These are phyloP conservation scores for Xylocopa sonorina DNA, from an alignment of 1,140 invertebrate species.

Conservation along the genomic window DNA sequence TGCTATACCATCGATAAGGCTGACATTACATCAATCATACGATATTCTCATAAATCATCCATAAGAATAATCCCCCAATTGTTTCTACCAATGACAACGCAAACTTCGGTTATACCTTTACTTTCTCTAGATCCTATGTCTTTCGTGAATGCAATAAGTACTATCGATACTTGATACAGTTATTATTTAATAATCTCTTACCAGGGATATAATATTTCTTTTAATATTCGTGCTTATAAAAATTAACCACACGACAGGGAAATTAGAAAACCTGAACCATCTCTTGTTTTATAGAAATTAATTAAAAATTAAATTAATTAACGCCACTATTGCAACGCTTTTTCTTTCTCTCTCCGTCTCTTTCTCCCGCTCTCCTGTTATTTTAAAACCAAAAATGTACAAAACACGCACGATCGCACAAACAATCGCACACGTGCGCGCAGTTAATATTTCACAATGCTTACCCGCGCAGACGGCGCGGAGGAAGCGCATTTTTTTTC, in stretches of 20 bases:
- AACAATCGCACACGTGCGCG: neutral
- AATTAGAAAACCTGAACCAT: no score
- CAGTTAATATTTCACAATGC: neutral
- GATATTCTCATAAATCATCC: slow-evolving; percentile 4
- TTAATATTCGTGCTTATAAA: no score
- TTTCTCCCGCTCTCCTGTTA: no score
- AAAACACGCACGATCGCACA: no score
- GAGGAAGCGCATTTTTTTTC: neutral
- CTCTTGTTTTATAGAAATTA: no score
- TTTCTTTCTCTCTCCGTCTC: no score
- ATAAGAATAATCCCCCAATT: neutral
- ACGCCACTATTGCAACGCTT: no score
- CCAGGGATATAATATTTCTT: no score
- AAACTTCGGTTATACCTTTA: neutral
- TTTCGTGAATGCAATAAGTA: neutral
- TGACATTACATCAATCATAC: slow-evolving; percentile 5
- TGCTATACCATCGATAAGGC: neutral
- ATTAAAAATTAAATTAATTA: no score
- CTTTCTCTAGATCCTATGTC: neutral
- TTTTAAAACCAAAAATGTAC: no score
- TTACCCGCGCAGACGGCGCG: neutral
- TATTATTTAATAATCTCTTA: neutral
- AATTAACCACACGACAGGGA: no score
- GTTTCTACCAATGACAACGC: slow-evolving; percentile 1
- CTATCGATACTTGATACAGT: neutral